phyloP scores from a whole-genome alignment of 2,888 invertebrate genomes.

The Drosophila dives region DNA sequence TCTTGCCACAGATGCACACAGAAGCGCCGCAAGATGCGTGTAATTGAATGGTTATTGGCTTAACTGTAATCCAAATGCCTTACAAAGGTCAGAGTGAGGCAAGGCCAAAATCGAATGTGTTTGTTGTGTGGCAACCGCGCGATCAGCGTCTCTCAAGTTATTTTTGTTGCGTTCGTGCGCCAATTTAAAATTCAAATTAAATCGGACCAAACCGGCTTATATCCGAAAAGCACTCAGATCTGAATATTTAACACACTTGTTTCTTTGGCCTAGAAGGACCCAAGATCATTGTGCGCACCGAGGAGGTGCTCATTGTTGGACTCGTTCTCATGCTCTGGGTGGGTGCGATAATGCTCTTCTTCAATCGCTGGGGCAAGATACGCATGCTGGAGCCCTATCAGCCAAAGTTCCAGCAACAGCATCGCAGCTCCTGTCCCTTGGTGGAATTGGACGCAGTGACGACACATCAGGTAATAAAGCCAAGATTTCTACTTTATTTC shows the following conservation, averaged over 20 bases:
- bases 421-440: constrained; percentile 91
- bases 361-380: constrained; percentile 98
- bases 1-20: constrained; percentile 18
- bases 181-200: constrained; percentile 9
- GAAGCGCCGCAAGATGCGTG: constrained; percentile 9
- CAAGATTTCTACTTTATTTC: neutral
- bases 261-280: constrained; percentile 84
- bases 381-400: constrained; percentile 96
- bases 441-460: constrained; percentile 85
- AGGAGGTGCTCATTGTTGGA: constrained; percentile 93
- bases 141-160: constrained; percentile 54
- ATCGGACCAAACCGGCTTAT: neutral
- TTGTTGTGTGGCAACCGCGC: constrained; percentile 6
- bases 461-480: constrained; percentile 80
- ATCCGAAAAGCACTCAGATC: neutral
- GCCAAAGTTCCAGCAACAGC: constrained; percentile 94
- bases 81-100: neutral
- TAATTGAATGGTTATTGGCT: constrained; percentile 57
- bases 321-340: constrained; percentile 95
- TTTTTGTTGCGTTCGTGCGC: constrained; percentile 61
- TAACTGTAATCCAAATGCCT: constrained; percentile 49
- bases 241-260: neutral
- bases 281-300: constrained; percentile 92
- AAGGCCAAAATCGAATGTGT: constrained; percentile 9
- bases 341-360: constrained; percentile 94